Conservation (phyloP, 2,797 vertebrate species). For the Micromesistius poutassou region DNA sequence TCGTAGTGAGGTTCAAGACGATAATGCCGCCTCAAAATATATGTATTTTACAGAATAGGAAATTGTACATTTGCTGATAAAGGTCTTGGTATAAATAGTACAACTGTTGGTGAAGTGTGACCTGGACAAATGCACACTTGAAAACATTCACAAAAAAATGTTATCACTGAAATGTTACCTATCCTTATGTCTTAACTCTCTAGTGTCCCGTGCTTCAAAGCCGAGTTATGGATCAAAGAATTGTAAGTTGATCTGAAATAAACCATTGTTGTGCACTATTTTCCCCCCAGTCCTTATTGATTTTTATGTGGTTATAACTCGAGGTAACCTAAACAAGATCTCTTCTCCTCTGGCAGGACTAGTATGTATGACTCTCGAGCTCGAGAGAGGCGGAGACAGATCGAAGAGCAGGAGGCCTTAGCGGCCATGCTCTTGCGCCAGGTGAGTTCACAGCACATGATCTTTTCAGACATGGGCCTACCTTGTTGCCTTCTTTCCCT, state of each 20-base stretch:
- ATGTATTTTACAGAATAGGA: neutral
- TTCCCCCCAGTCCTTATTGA: neutral
- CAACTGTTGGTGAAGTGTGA: neutral
- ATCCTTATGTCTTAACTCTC: conserved; percentile 21
- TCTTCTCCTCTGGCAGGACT: conserved; percentile 68
- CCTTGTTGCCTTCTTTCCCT: neutral
- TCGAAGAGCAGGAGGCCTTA: conserved; percentile 88
- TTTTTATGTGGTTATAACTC: neutral
- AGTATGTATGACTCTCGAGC: conserved; percentile 93
- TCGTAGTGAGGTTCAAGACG: neutral
- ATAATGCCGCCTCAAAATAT: neutral
- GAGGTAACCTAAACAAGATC: neutral
- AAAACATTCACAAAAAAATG: neutral
- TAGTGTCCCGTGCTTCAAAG: conserved; percentile 86
- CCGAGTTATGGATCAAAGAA: conserved; percentile 97
- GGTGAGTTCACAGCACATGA: conserved; percentile 63
- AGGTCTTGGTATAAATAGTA: neutral
- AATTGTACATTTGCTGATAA: neutral
- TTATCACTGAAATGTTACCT: neutral
- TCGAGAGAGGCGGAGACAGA: conserved; percentile 85
- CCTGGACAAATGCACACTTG: neutral
- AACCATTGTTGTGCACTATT: neutral
- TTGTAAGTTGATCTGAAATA: conserved; percentile 76
- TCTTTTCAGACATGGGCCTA: neutral
- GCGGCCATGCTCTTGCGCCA: conserved; percentile 82